Conservation (phyloP, 1,140 invertebrate species). For the Akabosia matsudoensis region DNA sequence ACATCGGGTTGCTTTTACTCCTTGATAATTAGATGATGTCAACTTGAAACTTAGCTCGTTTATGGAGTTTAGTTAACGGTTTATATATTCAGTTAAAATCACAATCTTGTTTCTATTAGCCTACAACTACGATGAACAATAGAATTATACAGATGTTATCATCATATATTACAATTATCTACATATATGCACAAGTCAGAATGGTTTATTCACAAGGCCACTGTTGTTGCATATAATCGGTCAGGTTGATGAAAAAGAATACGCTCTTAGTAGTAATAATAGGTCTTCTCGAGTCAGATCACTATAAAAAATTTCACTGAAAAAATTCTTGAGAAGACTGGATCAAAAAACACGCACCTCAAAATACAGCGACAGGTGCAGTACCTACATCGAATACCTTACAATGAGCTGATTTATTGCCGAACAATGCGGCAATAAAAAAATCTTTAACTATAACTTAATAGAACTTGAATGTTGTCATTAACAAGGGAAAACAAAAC, state of each 20-base stretch:
- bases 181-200: background rate
- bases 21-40: no score
- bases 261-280: no score
- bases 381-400: background rate
- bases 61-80: background rate
- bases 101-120: conserved; percentile 17
- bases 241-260: no score
- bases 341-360: background rate
- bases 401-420: background rate
- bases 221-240: conserved; percentile 12
- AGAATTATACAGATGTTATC: background rate
- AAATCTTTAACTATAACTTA: background rate
- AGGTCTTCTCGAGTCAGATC: background rate
- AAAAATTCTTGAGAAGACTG: background rate
- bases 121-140: background rate
- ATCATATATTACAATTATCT: no score
- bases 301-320: background rate
- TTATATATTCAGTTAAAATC: conserved; percentile 5
- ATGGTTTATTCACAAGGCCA: conserved; percentile 23
- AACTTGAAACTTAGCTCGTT: background rate
- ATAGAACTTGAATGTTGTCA: background rate
- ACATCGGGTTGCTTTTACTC: no score
- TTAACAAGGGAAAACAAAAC: background rate
- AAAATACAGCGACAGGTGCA: background rate
- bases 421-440: background rate